A percentile compares a stretch with the other conserved stretches of the same genome.
Conservation (phyloP, 1,140 invertebrate species). For the Nebria ingens region DNA sequence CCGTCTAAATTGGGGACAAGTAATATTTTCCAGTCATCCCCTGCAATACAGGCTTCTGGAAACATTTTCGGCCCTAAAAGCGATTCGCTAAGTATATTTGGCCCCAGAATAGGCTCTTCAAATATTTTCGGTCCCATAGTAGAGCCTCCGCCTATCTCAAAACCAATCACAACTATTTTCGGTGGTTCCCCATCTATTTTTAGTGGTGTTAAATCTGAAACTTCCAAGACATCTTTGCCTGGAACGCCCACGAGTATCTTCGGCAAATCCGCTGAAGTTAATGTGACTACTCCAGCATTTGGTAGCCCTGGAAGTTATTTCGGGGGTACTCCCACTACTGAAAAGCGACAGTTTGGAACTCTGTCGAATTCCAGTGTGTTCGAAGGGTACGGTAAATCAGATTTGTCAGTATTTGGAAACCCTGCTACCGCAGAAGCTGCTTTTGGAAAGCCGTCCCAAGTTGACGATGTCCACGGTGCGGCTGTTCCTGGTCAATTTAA, state of each 20-base stretch:
- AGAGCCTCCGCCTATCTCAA: conserved; percentile 10
- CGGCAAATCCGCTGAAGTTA: neutral
- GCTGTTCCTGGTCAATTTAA: too few species aligned
- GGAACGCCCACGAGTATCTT: neutral
- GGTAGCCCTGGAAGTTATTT: too few species aligned
- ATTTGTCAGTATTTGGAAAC: too few species aligned
- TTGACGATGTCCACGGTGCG: too few species aligned
- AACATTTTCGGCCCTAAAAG: neutral
- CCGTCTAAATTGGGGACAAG: neutral
- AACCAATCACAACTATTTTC: too few species aligned
- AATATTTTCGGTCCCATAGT: conserved; percentile 11
- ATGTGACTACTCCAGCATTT: neutral
- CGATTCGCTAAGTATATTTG: neutral
- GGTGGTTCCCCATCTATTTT: conserved; percentile 10
- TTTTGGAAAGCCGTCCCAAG: neutral
- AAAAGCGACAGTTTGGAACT: too few species aligned
- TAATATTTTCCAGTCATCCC: neutral
- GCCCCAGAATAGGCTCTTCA: neutral
- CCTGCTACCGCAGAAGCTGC: neutral
- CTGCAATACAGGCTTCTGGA: neutral
- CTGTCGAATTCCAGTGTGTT: too few species aligned
- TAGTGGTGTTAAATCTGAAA: conserved; percentile 7
- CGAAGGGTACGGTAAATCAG: too few species aligned
- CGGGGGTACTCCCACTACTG: neutral
- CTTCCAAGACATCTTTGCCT: neutral